Base-by-base conservation (phyloP, 1,140 invertebrate genomes). In the Phymastichus coffea region DNA sequence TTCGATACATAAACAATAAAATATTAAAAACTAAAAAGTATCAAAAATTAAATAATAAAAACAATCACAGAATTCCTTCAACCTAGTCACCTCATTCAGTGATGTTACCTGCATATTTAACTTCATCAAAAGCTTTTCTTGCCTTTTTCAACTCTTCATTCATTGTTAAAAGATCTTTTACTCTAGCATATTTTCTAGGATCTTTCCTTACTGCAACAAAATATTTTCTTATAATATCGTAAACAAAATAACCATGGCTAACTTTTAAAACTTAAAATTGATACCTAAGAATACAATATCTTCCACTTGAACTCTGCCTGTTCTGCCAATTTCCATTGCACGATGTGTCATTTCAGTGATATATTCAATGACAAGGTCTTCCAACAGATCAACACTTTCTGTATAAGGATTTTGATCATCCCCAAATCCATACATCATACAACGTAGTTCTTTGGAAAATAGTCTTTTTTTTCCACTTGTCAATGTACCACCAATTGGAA, bases 371-470 rank as follows among this genome's bases (percentile, higher is more conserved):
- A 99, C 97, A 23, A 99, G 80, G 82, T 99, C 95, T 82, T 99
- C 97, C 12, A 99, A 81, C 37, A 98, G 83, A 74, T 99, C 97
- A 0, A 99, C 96, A 75, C 95, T 97, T 82, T 99, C 97, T 22
- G 97, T 98, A 70, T 97, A 99, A 0, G 97, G 97, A 83, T 99
- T 98, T 75, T 96, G 91, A 78, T 99, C 96, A 81, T 99, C 97
- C n/a, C 97, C 97, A 85, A 99, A 99, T 0, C 97, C 97, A 79
- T 97, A 99, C 94, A 99, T 98, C 97, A 99, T 99, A 70, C 96
- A 97, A 33, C 96, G 83, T 38, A 99, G 78, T 79, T 95, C 92
- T 76, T 95, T 94, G 30, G 91, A 93, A 65, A 95, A 95, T 1
- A 94, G 72, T 47, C 92, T 80, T 79, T 94, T 94, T 20, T 91